phyloP scores from a whole-genome alignment of 2,888 invertebrate genomes.

The Trichacis sp. region DNA sequence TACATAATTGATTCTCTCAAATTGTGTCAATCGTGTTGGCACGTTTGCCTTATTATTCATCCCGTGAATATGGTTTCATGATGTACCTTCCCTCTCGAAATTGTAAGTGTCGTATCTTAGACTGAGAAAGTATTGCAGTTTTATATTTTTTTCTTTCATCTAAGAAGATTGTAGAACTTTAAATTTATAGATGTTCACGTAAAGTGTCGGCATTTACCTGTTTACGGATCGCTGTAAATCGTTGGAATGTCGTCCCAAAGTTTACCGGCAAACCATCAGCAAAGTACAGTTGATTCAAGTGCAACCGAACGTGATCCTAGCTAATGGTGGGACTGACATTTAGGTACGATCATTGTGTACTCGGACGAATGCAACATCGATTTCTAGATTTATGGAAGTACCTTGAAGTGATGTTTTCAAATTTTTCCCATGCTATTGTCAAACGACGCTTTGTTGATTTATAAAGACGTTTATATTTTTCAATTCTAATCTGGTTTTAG shows the following conservation, averaged over 20 bases:
- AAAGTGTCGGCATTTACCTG: conserved; percentile 21
- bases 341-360: conserved; percentile 63
- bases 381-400: conserved; percentile 53
- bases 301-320: conserved; percentile 62
- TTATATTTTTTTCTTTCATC: not conserved
- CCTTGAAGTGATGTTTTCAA: not conserved
- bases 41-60: no score
- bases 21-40: not conserved
- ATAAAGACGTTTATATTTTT: no score
- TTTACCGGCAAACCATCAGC: conserved; percentile 32
- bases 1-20: not conserved
- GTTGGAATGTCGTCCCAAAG: conserved; percentile 33
- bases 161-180: not conserved
- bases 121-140: no score
- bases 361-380: conserved; percentile 50
- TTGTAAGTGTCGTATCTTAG: not conserved
- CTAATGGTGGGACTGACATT: conserved; percentile 68
- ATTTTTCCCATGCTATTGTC: no score
- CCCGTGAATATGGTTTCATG: not conserved
- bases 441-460: no score
- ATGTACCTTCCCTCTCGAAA: not conserved
- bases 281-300: conserved; percentile 41
- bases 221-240: conserved; percentile 25
- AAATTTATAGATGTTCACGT: conserved; percentile 17
- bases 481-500: no score